A percentile compares a stretch with the other conserved stretches of the same genome.
phyloP scores from a whole-genome alignment of 1,140 invertebrate genomes.

The Drosophila azteca region DNA sequence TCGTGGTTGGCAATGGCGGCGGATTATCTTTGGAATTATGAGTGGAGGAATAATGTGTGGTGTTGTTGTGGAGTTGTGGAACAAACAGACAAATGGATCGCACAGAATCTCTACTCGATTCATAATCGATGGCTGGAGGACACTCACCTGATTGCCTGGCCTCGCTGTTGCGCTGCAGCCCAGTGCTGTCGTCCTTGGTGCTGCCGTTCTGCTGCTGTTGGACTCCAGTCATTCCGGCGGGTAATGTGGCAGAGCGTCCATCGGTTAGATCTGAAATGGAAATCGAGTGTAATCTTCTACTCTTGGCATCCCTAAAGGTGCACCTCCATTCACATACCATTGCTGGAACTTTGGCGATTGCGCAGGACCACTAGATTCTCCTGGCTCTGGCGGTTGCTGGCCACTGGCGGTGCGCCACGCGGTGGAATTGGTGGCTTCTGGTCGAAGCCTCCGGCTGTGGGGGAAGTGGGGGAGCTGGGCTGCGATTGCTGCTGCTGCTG shows the following conservation, averaged over 20 bases:
- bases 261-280: conserved; percentile 51
- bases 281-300: neutral
- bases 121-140: neutral
- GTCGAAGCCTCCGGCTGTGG: conserved; percentile 64
- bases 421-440: conserved; percentile 86
- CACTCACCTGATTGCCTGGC: conserved; percentile 78
- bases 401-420: conserved; percentile 85
- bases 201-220: conserved; percentile 65
- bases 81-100: conserved; percentile 26
- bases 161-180: conserved; percentile 75
- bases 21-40: conserved; percentile 71
- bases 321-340: conserved; percentile 36
- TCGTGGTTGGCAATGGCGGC: conserved; percentile 83
- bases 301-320: neutral
- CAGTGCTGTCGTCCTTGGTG: conserved; percentile 60
- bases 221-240: conserved; percentile 60
- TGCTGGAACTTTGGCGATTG: conserved; percentile 72
- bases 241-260: conserved; percentile 66
- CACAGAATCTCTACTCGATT: too few relatives aligned
- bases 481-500: conserved; percentile 69
- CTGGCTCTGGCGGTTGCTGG: conserved; percentile 83
- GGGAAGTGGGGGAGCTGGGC: conserved; percentile 77
- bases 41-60: conserved; percentile 34
- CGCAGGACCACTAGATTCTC: conserved; percentile 77
- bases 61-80: conserved; percentile 20